Conservation (phyloP, 2,888 invertebrate species). For the Eupsilia transversa region DNA sequence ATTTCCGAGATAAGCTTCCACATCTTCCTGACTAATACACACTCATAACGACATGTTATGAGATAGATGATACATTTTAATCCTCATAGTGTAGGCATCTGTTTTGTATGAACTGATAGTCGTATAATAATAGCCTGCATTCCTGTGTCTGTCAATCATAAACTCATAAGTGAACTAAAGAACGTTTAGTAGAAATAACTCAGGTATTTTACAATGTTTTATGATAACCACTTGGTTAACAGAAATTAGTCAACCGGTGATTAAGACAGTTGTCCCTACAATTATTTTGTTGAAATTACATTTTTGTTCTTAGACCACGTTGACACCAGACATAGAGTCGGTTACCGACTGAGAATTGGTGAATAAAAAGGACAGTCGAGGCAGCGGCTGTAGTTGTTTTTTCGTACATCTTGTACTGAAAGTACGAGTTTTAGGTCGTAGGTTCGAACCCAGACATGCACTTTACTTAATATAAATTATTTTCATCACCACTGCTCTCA, state of each 20-base stretch:
- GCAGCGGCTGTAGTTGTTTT: background rate
- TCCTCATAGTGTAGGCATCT: conserved; percentile 37
- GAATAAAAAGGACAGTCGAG: background rate
- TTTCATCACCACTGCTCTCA: background rate
- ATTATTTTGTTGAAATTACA: background rate
- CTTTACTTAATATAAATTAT: no score
- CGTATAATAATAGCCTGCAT: conserved; percentile 39
- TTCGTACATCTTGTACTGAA: background rate
- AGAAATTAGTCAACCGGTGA: background rate
- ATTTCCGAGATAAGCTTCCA: conserved; percentile 17
- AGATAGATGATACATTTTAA: conserved; percentile 49
- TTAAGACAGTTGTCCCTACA: background rate
- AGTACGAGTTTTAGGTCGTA: no score
- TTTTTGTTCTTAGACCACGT: no score
- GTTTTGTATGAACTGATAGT: conserved; percentile 42
- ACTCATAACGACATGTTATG: conserved; percentile 11
- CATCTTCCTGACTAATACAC: conserved; percentile 13
- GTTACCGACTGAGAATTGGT: background rate
- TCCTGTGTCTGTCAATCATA: conserved; percentile 37
- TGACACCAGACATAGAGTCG: no score
- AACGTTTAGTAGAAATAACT: conserved; percentile 17
- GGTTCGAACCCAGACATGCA: background rate
- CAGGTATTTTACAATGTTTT: background rate
- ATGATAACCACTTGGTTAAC: background rate
- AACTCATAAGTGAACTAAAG: background rate